Percentiles rank a stretch among this genome's conserved stretches.
Evolutionary conservation across 1,140 invertebrate genomes (phyloP).

Genomic region (Leptonema lineaticorne): DNA sequence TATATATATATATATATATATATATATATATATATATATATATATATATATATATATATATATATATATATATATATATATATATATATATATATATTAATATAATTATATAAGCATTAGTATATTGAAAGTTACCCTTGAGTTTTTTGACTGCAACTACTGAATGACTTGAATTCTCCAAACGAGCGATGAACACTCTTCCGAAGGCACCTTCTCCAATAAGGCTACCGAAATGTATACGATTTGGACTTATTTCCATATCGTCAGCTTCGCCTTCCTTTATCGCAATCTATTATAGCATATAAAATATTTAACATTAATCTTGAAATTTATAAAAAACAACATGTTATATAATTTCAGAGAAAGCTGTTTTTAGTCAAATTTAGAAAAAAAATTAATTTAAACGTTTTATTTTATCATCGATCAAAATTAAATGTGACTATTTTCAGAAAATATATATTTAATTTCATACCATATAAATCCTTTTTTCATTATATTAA

Average conservation of each 20-base stretch:
- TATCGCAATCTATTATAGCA: conserved; percentile 42
- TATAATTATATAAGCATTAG: not conserved
- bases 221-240: conserved; percentile 59
- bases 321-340: too few species aligned
- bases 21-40: not conserved
- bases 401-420: too few species aligned
- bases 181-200: conserved; percentile 64
- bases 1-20: not conserved
- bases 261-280: conserved; percentile 46
- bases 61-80: not conserved
- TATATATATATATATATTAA: not conserved
- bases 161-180: conserved; percentile 55
- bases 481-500: too few species aligned
- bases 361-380: too few species aligned
- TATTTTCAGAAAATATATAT: too few species aligned
- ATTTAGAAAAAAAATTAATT: too few species aligned
- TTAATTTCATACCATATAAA: too few species aligned
- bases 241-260: conserved; percentile 58
- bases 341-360: too few species aligned
- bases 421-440: too few species aligned
- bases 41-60: not conserved
- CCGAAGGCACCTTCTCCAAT: conserved; percentile 77
- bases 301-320: too few species aligned
- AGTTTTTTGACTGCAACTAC: conserved; percentile 74
- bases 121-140: conserved; percentile 54